Base-by-base conservation (phyloP, 2,113 vertebrate genomes). In the Semnopithecus entellus region DNA sequence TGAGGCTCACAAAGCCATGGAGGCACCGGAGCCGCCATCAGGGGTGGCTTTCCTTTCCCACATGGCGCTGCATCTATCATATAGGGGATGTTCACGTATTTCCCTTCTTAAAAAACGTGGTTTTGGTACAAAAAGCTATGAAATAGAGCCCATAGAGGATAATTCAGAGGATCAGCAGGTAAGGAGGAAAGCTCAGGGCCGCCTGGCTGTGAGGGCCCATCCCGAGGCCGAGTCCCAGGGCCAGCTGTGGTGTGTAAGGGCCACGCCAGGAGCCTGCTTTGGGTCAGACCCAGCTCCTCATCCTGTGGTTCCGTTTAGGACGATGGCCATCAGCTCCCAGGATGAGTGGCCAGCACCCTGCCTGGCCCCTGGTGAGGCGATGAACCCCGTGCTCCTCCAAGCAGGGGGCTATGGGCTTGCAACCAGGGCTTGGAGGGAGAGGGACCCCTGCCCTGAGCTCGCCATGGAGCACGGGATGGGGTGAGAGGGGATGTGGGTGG, bases 131-230 rank as follows among this genome's bases (percentile, higher is more conserved):
- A 55, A 55, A 20, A 30, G 8, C 0, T 16, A 4, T 10, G 78
- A 35, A 16, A 0, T 2, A 6, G 27, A 35, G 50, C 75, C 30
- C n/a, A 2, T 0, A 5, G 8, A 38, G 2, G n/a, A 16, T 11
- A 45, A 11, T 4, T 23, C 5, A 1, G 78, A 48, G 48, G 32
- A 4, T 35, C 2, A 30, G 79, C 9, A 38, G 32, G 79, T 4
- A 14, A 27, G 23, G 52, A 22, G 43, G 9, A 8, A 13, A 35
- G 35, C 5, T 3, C 57, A 2, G 38, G 43, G 45, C 7, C 7
- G 0, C 35, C 32, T 14, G 25, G 16, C 4, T 23, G 23, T 7
- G 43, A 32, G n/a, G n/a, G 7, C 32, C 17, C 45, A 1, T 23
- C 23, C n/a, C 4, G 9, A 3, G 45, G 9, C 89, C 0, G 12